Conservation (phyloP, 2,113 vertebrate species). For the Paratilapia polleni region DNA sequence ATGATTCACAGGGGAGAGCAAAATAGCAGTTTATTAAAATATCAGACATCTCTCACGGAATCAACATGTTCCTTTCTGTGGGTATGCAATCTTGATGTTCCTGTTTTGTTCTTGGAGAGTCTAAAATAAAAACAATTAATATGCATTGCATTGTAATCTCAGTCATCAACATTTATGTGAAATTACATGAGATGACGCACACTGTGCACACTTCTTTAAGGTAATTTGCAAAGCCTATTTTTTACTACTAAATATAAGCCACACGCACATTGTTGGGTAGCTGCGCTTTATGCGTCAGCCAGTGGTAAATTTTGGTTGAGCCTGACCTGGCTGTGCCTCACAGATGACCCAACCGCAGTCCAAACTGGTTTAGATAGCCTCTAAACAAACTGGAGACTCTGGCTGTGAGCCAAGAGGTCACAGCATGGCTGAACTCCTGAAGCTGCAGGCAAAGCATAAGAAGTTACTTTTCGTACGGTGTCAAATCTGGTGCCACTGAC, state of each 20-base stretch:
- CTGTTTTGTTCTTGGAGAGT: neutral
- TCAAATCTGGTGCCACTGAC: neutral
- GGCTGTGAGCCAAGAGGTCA: slow-evolving; percentile 19
- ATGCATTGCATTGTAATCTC: neutral
- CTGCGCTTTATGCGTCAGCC: slow-evolving; percentile 37
- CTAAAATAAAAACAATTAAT: neutral
- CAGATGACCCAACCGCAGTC: slow-evolving; percentile 35
- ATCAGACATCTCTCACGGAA: neutral
- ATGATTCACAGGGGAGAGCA: neutral
- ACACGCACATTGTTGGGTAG: neutral
- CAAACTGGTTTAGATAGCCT: slow-evolving; percentile 14
- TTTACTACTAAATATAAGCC: slow-evolving; percentile 4
- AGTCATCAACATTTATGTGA: neutral
- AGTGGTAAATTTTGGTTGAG: slow-evolving; percentile 24
- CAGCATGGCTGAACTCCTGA: slow-evolving; percentile 13
- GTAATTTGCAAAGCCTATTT: neutral
- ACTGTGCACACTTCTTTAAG: neutral
- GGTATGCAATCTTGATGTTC: neutral
- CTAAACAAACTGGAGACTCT: slow-evolving; percentile 40
- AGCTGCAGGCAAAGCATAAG: neutral
- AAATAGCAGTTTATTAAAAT: neutral
- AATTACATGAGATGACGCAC: neutral
- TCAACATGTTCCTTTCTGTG: neutral
- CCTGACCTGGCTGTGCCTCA: slow-evolving; percentile 30
- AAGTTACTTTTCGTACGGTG: neutral